Evolutionary conservation across 2,888 invertebrate genomes (phyloP).

Genomic region (Antitype chi): DNA sequence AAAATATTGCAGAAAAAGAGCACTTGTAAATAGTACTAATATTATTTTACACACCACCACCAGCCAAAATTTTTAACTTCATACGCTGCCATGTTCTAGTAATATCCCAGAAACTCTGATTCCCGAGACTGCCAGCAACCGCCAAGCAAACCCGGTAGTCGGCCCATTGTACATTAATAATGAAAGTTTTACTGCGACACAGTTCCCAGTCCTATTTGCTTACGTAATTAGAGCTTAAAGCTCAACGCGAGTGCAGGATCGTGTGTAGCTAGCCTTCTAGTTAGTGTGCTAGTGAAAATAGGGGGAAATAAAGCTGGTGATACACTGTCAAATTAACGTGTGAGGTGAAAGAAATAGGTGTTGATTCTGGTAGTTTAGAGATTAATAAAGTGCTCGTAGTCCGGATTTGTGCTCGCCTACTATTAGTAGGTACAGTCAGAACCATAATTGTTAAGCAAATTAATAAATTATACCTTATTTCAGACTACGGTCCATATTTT

Average conservation of each 20-base stretch:
- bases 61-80: background rate
- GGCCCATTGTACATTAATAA: conserved; percentile 68
- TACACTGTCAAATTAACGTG: conserved; percentile 15
- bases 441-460: background rate
- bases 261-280: conserved; percentile 21
- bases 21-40: too few species aligned
- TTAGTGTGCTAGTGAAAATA: conserved; percentile 19
- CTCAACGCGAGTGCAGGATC: conserved; percentile 25
- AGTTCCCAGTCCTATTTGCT: conserved; percentile 65
- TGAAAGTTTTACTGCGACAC: conserved; percentile 69
- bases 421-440: background rate
- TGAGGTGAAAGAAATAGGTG: background rate
- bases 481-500: too few species aligned
- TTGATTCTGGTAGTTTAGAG: background rate
- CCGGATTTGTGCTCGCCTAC: background rate
- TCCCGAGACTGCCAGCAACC: conserved; percentile 25
- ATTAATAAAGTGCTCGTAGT: background rate
- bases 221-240: conserved; percentile 66
- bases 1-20: too few species aligned
- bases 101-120: conserved; percentile 15
- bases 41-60: background rate
- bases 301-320: background rate
- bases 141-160: conserved; percentile 52
- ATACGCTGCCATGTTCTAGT: background rate
- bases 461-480: background rate